Evolutionary conservation across 2,797 vertebrate species (phyloP).

Genomic region (Gadopsis bispinosus): DNA sequence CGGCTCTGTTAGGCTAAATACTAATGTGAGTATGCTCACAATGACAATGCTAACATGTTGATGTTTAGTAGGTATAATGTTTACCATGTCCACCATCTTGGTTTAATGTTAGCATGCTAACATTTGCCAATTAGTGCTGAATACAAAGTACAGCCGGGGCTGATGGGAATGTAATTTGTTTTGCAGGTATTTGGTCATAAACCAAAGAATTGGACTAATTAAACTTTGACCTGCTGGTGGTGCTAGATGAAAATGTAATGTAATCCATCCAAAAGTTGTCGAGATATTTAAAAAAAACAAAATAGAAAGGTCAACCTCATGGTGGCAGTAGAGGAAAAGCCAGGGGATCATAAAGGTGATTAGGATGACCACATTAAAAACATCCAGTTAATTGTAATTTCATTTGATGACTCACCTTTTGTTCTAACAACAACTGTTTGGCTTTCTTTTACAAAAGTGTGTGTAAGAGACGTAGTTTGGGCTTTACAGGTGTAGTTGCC

Average conservation of each 20-base stretch:
- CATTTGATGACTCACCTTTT: constrained; percentile 72
- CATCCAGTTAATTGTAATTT: neutral
- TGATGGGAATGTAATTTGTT: neutral
- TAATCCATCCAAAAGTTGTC: neutral
- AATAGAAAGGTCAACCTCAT: too few relatives aligned
- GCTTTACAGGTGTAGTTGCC: constrained; percentile 80
- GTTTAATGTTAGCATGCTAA: neutral
- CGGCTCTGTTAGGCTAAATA: neutral
- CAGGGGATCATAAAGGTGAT: neutral
- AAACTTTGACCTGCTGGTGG: neutral
- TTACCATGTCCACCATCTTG: neutral
- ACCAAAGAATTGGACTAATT: too few relatives aligned
- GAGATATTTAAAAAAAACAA: neutral
- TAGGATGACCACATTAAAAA: neutral
- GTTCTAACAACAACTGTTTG: constrained; percentile 50
- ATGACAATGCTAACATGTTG: neutral
- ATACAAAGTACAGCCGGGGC: neutral
- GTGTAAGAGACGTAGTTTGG: rapidly evolving
- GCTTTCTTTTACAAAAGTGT: constrained; percentile 70
- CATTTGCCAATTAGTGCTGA: neutral
- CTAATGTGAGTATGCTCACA: neutral
- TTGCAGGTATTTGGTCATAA: neutral
- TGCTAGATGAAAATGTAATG: too few relatives aligned
- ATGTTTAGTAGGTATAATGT: neutral
- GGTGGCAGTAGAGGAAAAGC: neutral